Percentiles rank a stretch among this genome's conserved stretches.
Evolutionary conservation across 2,888 invertebrate species (phyloP).

Genomic region (Mermis nigrescens): DNA sequence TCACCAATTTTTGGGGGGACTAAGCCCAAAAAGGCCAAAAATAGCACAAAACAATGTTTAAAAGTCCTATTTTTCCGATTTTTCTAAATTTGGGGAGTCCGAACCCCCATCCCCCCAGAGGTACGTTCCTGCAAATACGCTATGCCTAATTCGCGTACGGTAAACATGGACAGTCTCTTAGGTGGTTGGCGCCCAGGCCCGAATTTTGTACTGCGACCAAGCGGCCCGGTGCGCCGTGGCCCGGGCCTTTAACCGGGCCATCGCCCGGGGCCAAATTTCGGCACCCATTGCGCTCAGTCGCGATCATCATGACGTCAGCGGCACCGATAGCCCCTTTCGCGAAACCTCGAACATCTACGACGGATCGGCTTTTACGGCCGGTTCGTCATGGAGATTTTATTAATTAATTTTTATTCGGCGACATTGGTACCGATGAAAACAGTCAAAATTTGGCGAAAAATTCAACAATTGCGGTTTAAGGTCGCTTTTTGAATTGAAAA

Average conservation of each 20-base stretch:
- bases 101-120: too few species aligned
- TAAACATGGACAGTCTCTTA: not conserved
- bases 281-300: slow-evolving; percentile 43
- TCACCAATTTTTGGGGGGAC: too few species aligned
- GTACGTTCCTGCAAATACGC: too few species aligned
- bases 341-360: slow-evolving; percentile 46
- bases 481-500: too few species aligned
- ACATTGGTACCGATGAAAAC: too few species aligned
- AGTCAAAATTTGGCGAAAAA: too few species aligned
- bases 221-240: slow-evolving; percentile 40
- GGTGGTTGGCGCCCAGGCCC: slow-evolving; percentile 39
- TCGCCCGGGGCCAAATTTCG: slow-evolving; percentile 34
- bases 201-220: slow-evolving; percentile 45
- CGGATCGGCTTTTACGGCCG: slow-evolving; percentile 44
- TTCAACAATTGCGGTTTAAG: too few species aligned
- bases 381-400: slow-evolving; percentile 31
- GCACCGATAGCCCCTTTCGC: slow-evolving; percentile 45
- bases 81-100: too few species aligned
- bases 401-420: not conserved
- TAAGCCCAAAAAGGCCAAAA: too few species aligned
- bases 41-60: too few species aligned
- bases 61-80: too few species aligned
- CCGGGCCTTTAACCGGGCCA: slow-evolving; percentile 41
- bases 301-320: slow-evolving; percentile 47
- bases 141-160: not conserved